Evolutionary conservation across 2,797 vertebrate genomes (phyloP), one percentile per base, ranked within the genome.

Genomic region (Phoeniculus purpureus): DNA sequence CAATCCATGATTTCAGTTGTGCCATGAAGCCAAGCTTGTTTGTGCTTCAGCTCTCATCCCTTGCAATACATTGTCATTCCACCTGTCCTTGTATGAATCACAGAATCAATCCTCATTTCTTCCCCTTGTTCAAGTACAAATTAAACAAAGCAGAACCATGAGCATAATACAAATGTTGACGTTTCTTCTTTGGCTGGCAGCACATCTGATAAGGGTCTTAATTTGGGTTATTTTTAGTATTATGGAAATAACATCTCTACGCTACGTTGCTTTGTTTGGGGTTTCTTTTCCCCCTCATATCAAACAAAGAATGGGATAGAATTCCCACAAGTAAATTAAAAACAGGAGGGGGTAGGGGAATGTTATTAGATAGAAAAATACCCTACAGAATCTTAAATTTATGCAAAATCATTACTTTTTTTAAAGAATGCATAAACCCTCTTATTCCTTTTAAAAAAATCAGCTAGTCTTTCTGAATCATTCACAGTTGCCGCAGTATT

Each of bases 91-190:
- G 1, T 27, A 56, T 55, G 37, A 37, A 37, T 37, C 37, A 37
- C 37, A 37, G 32, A 82, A 88, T 88, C 59, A 13, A 78, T 79
- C 9, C 14, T 74, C 21, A 43, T 40, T 80, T 90, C 27, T 3
- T 7, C 1, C 2, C 26, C 12, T 65, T 82, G 11, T 62, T 26
- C 2, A 8, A 56, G 59, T 77, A 50, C 6, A 90, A 93, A 94
- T 75, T 85, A 87, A 87, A 65, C 43, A 93, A 82, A 92, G 55
- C 34, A 90, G 70, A 93, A 77, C 34, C 9, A n/a, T 5, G 5
- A 58, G 23, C 25, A 73, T 81, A 62, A 73, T 50, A 73, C 66
- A 90, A 76, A 21, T 1, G 34, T 9, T 60, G 51, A 78, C 62
- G n/a, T 70, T 89, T 72, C 40, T 82, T 17, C 26, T 77, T 37